These are phyloP conservation scores for Anoplopoma fimbria DNA, from an alignment of 2,113 vertebrate species.

Conservation along the genomic window DNA sequence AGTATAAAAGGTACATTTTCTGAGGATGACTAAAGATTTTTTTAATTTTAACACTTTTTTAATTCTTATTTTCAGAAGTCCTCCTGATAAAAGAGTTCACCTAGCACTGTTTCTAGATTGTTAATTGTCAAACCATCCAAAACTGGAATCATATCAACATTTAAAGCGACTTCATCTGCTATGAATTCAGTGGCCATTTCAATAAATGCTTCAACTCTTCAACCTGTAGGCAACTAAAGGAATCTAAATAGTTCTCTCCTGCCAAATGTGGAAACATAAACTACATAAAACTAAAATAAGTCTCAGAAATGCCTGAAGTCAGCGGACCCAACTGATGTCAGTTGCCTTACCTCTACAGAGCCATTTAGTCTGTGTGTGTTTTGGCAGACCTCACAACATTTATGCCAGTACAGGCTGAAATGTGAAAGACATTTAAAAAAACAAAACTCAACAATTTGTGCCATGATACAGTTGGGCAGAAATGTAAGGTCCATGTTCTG, in stretches of 20 bases:
- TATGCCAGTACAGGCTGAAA: conserved; percentile 4
- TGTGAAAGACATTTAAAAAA: conserved; percentile 34
- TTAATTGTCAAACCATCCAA: neutral
- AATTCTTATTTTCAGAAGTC: neutral
- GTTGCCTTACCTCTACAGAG: conserved; percentile 33
- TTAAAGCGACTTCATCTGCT: neutral
- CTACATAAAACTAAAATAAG: conserved; percentile 37
- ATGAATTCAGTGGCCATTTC: conserved; percentile 8
- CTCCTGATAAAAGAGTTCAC: neutral
- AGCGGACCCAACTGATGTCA: neutral
- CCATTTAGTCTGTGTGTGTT: conserved; percentile 52
- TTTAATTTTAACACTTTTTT: neutral
- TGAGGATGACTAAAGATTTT: neutral
- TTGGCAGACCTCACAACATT: conserved; percentile 30
- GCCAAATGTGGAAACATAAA: conserved; percentile 39
- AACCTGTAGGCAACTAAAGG: neutral
- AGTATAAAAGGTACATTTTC: neutral
- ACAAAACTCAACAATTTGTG: conserved; percentile 10
- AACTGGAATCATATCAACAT: conserved; percentile 7
- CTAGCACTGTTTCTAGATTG: neutral
- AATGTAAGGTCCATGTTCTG: conserved; percentile 23
- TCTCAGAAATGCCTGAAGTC: conserved; percentile 13
- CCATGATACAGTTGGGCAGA: conserved; percentile 7
- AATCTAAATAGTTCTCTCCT: conserved; percentile 28
- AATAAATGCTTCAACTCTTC: conserved; percentile 27